phyloP scores from a whole-genome alignment of 2,888 invertebrate genomes.

The Calameuta pallipes region DNA sequence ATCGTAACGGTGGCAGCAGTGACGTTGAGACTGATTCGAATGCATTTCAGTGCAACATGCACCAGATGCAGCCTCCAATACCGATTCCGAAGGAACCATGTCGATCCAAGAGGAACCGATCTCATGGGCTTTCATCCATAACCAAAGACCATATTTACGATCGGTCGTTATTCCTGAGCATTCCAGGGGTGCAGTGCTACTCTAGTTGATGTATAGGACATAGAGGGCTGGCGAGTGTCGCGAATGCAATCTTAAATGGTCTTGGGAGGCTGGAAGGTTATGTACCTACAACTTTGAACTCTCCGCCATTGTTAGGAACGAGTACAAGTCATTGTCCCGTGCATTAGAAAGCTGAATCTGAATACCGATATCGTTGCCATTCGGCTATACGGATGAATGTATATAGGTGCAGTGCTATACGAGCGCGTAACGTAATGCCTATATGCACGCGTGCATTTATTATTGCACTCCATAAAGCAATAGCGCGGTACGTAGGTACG shows the following conservation, averaged over 20 bases:
- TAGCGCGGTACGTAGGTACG: background rate
- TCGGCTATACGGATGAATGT: slow-evolving; percentile 25
- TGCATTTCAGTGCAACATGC: background rate
- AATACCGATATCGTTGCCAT: slow-evolving; percentile 34
- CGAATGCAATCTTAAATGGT: background rate
- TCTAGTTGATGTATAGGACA: background rate
- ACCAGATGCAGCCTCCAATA: background rate
- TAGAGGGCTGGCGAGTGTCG: background rate
- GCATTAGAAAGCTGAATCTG: slow-evolving; percentile 52
- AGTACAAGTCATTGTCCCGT: slow-evolving; percentile 44
- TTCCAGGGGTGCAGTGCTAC: background rate
- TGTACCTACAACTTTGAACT: slow-evolving; percentile 7
- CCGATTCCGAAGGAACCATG: background rate
- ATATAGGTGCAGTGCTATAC: background rate
- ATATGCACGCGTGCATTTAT: slow-evolving; percentile 47
- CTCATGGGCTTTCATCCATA: background rate
- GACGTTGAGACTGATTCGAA: background rate
- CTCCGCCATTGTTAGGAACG: slow-evolving; percentile 24
- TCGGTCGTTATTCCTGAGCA: slow-evolving; percentile 9
- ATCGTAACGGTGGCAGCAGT: slow-evolving; percentile 32
- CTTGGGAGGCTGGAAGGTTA: background rate
- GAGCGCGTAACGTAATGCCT: slow-evolving; percentile 26
- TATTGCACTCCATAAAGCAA: slow-evolving; percentile 27
- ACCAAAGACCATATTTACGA: background rate
- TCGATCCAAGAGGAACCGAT: background rate